These are phyloP conservation scores for Xiphorhynchus elegans DNA, from an alignment of 2,113 vertebrate genomes.

Conservation along the genomic window DNA sequence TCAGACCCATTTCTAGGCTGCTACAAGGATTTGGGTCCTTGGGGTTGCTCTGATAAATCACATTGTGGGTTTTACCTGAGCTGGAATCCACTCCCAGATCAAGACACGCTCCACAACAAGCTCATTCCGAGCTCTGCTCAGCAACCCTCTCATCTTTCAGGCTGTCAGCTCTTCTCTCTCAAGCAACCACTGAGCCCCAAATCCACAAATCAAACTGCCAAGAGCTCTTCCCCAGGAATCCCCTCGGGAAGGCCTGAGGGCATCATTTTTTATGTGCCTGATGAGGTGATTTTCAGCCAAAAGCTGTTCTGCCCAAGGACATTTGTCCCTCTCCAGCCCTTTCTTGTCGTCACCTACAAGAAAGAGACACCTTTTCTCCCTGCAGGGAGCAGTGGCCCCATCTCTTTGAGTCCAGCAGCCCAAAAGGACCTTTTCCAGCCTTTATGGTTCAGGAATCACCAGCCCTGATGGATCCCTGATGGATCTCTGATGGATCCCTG, in stretches of 20 bases:
- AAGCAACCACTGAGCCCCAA: not conserved
- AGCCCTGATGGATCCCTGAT: too few species aligned
- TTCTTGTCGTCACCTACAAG: not conserved
- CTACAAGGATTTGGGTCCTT: not conserved
- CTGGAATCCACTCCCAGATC: not conserved
- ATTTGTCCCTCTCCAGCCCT: fast-evolving
- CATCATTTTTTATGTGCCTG: not conserved
- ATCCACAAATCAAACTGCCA: not conserved
- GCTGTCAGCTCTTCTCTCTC: not conserved
- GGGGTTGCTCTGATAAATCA: not conserved
- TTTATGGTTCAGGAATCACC: too few species aligned
- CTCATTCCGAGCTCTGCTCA: not conserved
- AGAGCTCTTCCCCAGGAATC: not conserved
- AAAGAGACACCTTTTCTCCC: not conserved
- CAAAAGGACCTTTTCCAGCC: not conserved
- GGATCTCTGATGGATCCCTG: not conserved
- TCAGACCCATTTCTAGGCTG: not conserved
- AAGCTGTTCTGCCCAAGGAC: not conserved
- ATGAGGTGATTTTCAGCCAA: not conserved
- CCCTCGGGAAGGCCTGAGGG: not conserved
- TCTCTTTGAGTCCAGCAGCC: not conserved
- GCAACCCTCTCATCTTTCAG: not conserved
- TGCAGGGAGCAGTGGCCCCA: fast-evolving
- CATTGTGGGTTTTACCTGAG: not conserved
- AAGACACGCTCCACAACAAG: not conserved